Evolutionary conservation across 2,888 invertebrate genomes (phyloP).

Genomic region (Metalampra italica): DNA sequence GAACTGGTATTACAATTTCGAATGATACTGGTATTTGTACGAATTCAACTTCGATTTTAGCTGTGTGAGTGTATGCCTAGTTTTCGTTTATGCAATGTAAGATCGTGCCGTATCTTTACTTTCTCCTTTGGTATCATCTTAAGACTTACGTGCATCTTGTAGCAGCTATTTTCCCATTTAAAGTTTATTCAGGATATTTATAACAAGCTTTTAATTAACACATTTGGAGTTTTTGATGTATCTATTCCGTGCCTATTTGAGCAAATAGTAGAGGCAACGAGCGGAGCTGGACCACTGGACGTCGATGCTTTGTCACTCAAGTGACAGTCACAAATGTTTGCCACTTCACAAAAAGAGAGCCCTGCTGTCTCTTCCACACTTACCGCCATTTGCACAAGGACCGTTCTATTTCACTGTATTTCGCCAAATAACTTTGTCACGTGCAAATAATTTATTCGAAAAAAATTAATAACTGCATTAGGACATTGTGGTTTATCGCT

Average conservation of each 20-base stretch:
- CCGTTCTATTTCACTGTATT: neutral
- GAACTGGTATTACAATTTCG: too few species aligned
- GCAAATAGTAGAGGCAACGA: slow-evolving; percentile 36
- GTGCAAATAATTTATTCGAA: slow-evolving; percentile 1
- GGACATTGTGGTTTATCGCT: slow-evolving; percentile 30
- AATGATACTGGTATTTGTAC: too few species aligned
- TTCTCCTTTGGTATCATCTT: too few species aligned
- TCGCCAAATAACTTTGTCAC: neutral
- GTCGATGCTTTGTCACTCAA: slow-evolving; percentile 55
- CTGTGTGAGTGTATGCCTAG: too few species aligned
- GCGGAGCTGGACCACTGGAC: slow-evolving; percentile 42
- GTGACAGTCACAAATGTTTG: slow-evolving; percentile 65
- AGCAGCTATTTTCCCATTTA: too few species aligned
- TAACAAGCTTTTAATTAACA: too few species aligned
- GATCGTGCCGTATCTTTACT: too few species aligned
- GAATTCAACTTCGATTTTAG: too few species aligned
- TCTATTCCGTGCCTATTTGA: slow-evolving; percentile 4
- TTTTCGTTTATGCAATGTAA: too few species aligned
- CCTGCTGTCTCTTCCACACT: slow-evolving; percentile 3
- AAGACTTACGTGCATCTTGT: too few species aligned
- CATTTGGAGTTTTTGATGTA: too few species aligned
- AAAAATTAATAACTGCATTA: slow-evolving; percentile 19
- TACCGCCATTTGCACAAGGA: slow-evolving; percentile 1
- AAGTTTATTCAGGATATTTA: too few species aligned
- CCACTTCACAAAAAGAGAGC: slow-evolving; percentile 42